A percentile compares a stretch with the other conserved stretches of the same genome.
Evolutionary conservation across 53 echinoderm and acorn worm species (phyloP).

Genomic region (Apostichopus leukothele): DNA sequence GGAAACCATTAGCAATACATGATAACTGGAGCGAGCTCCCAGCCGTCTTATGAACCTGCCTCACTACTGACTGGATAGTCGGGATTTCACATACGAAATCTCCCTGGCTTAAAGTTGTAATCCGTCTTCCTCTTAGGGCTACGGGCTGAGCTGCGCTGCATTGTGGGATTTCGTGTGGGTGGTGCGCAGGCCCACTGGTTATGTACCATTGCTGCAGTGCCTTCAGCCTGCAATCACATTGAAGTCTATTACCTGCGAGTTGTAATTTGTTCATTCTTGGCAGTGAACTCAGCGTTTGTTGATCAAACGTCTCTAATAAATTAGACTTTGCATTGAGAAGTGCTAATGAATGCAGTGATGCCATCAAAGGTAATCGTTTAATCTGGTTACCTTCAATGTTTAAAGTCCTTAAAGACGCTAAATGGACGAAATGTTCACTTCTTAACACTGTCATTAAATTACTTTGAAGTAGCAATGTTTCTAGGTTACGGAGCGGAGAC

Average conservation of each 20-base stretch:
- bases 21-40: conserved; percentile 59
- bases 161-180: conserved; percentile 68
- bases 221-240: conserved; percentile 79
- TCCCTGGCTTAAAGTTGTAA: conserved; percentile 60
- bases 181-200: conserved; percentile 57
- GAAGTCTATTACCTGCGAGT: conserved; percentile 68
- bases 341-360: conserved; percentile 54
- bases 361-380: conserved; percentile 65
- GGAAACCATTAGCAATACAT: conserved; percentile 73
- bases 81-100: conserved; percentile 66
- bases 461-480: conserved; percentile 71
- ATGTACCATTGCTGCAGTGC: conserved; percentile 68
- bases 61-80: conserved; percentile 43
- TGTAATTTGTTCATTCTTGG: conserved; percentile 62
- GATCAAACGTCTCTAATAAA: conserved; percentile 67
- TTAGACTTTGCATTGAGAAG: conserved; percentile 70
- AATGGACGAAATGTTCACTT: conserved; percentile 55
- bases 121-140: conserved; percentile 54
- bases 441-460: conserved; percentile 66
- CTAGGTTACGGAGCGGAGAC: conserved; percentile 58
- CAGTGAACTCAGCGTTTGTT: conserved; percentile 57
- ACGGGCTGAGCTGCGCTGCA: conserved; percentile 62
- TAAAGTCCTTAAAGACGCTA: conserved; percentile 58
- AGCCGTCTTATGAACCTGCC: conserved; percentile 19
- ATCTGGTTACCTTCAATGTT: conserved; percentile 71